phyloP scores from a whole-genome alignment of 2,888 invertebrate species.

The Xestia xanthographa region DNA sequence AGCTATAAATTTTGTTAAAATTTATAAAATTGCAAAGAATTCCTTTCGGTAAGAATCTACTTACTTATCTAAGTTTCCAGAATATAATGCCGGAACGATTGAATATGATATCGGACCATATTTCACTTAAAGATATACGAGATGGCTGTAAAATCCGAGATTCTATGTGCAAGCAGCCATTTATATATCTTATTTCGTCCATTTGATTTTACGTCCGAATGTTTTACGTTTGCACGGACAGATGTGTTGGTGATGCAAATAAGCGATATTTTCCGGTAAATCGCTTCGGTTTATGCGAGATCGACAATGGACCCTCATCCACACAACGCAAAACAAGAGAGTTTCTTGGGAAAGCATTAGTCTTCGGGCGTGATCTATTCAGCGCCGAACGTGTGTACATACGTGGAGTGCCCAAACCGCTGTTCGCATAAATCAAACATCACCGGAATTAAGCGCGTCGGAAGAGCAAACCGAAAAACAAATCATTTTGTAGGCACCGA shows the following conservation, averaged over 20 bases:
- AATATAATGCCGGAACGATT: conserved; percentile 76
- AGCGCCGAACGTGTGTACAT: conserved; percentile 63
- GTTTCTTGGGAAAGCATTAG: conserved; percentile 78
- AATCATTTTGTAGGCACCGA: conserved; percentile 79
- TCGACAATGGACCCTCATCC: conserved; percentile 78
- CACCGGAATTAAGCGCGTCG: conserved; percentile 80
- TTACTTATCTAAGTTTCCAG: conserved; percentile 68
- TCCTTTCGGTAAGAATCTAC: conserved; percentile 61
- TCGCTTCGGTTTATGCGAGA: conserved; percentile 79
- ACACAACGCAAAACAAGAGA: conserved; percentile 79
- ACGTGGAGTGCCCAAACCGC: conserved; percentile 70
- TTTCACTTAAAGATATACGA: conserved; percentile 82
- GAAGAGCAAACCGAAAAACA: conserved; percentile 82
- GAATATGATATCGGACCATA: conserved; percentile 80
- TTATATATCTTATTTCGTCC: conserved; percentile 85
- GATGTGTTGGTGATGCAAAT: conserved; percentile 86
- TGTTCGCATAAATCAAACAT: conserved; percentile 79
- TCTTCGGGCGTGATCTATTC: conserved; percentile 76
- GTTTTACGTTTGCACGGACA: conserved; percentile 78
- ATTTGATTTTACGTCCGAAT: conserved; percentile 82
- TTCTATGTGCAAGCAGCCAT: conserved; percentile 80
- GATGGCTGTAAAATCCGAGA: conserved; percentile 83
- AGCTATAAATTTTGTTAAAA: conserved; percentile 68
- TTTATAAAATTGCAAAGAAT: conserved; percentile 65
- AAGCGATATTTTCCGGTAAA: conserved; percentile 84